Evolutionary conservation across 2,888 invertebrate species (phyloP), one percentile per base, ranked within the genome.

Genomic region (Diaprepes abbreviatus): DNA sequence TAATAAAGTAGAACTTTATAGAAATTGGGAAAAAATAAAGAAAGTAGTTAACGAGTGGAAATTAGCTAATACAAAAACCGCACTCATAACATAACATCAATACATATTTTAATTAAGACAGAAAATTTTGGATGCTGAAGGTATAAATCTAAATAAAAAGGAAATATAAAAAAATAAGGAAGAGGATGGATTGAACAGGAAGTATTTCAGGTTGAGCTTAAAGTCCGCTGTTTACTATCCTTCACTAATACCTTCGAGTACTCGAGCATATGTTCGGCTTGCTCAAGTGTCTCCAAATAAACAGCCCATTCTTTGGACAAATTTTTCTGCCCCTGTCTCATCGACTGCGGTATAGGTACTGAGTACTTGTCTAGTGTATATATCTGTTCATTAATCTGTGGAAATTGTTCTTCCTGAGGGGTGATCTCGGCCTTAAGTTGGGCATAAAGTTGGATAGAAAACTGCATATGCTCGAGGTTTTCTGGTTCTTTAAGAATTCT

Each of bases 371-470:
- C 89, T 63, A 94, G 82, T 16, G 90, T 88, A 31, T 84, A 84
- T 85, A 94, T 92, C 80, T 94, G 89, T 60, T 94, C 93, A 55
- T 89, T 85, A 70, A 96, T 92, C 3, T 89, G 88, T 0, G 91
- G 90, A 81, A 96, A 95, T 71, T 90, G 89, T 54, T 86, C 86
- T 81, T 94, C 92, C 65, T 91, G 88, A 0, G 79, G 74, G 0
- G 87, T 82, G 58, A 91, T 85, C 79, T 95, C 94, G 16, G 84
- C 83, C 36, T 89, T 84, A 38, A 96, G 85, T 28, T 88, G 87
- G 60, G 92, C 91, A 80, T 92, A 92, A 3, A 92, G 87, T 19
- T 86, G 86, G 62, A 94, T 88, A 14, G 91, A 86, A 24, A 86
- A 83, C 66, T 92, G 89, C 76, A 96, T 88, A 79, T 94, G 93